Percentiles rank a stretch among this genome's conserved stretches.
Evolutionary conservation across 2,888 invertebrate species (phyloP).

Genomic region (Drosophila falleni): DNA sequence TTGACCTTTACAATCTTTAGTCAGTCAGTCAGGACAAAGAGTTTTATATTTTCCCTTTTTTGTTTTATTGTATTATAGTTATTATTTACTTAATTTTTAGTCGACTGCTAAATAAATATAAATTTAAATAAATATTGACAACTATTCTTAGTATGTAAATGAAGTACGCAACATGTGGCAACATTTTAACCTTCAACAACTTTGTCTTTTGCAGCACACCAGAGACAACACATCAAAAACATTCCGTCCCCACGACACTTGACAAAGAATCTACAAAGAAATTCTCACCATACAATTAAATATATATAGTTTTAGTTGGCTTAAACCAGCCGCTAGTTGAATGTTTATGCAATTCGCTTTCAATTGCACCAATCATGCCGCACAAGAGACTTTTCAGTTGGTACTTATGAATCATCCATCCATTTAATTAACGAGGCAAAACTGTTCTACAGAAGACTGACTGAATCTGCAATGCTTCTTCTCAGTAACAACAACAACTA

Average conservation of each 20-base stretch:
- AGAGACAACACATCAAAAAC: slow-evolving; percentile 42
- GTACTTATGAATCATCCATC: slow-evolving; percentile 77
- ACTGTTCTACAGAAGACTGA: slow-evolving; percentile 55
- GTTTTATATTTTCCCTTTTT: too few species aligned
- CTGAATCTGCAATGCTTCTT: slow-evolving; percentile 40
- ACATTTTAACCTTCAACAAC: slow-evolving; percentile 7
- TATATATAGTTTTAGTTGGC: slow-evolving; percentile 46
- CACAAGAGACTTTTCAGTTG: slow-evolving; percentile 71
- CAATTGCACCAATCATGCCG: slow-evolving; percentile 26
- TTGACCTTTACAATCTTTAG: too few species aligned
- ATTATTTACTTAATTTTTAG: too few species aligned
- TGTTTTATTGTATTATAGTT: too few species aligned
- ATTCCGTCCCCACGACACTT: slow-evolving; percentile 75
- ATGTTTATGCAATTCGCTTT: slow-evolving; percentile 80
- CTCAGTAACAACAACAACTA: slow-evolving; percentile 13
- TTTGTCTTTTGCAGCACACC: slow-evolving; percentile 19
- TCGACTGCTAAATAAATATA: neutral
- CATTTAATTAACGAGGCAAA: slow-evolving; percentile 21
- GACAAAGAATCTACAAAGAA: slow-evolving; percentile 42
- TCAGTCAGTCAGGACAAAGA: too few species aligned
- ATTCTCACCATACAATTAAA: slow-evolving; percentile 73
- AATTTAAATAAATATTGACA: neutral
- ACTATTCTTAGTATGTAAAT: neutral
- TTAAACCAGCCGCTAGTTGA: slow-evolving; percentile 45
- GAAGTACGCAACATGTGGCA: neutral